Percentiles rank a stretch among this genome's conserved stretches.
Conservation (phyloP, 2,113 vertebrate species). For the Eupsittula cactorum region DNA sequence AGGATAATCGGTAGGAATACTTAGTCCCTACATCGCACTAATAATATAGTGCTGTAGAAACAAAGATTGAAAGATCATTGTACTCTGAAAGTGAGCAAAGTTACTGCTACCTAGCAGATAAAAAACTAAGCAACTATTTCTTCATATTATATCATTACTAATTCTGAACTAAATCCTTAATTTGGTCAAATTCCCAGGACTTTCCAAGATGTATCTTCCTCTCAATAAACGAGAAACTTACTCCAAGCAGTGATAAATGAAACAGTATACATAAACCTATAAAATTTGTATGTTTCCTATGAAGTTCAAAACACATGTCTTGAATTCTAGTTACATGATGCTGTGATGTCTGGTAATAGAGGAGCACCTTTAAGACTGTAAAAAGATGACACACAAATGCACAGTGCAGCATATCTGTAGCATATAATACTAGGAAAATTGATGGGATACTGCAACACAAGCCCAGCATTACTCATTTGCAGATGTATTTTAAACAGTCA, state of each 20-base stretch:
- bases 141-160: not conserved
- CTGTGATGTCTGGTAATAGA: not conserved
- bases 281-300: not conserved
- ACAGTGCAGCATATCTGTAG: not conserved
- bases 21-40: not conserved
- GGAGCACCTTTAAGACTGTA: not conserved
- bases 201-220: not conserved
- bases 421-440: not conserved
- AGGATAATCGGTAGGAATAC: not conserved
- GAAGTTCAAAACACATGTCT: not conserved
- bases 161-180: not conserved
- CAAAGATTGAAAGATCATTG: not conserved
- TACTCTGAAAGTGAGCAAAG: not conserved
- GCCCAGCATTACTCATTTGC: constrained; percentile 57
- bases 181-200: not conserved
- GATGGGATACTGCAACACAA: constrained; percentile 32
- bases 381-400: not conserved
- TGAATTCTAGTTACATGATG: not conserved
- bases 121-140: not conserved
- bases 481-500: constrained; percentile 64
- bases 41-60: not conserved
- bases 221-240: not conserved
- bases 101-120: not conserved
- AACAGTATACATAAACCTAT: not conserved
- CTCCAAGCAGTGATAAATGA: not conserved